These are phyloP conservation scores for Trichopoda pennipes DNA, from an alignment of 2,888 invertebrate species.

Conservation along the genomic window DNA sequence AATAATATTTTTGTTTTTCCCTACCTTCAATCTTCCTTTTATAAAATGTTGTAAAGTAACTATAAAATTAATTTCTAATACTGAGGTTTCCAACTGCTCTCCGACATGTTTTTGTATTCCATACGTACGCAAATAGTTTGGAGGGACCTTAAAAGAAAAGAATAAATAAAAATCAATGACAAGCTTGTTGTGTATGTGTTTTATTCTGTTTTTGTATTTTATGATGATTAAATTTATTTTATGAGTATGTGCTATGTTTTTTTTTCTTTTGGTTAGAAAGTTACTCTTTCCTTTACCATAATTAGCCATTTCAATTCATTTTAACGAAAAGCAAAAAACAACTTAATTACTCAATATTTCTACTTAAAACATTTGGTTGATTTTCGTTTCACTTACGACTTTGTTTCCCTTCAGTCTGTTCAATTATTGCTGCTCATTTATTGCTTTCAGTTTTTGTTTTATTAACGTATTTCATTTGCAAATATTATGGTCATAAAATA, in stretches of 20 bases:
- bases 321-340: too few relatives aligned
- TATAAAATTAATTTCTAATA: conserved; percentile 79
- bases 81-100: conserved; percentile 78
- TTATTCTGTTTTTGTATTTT: too few relatives aligned
- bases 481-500: conserved; percentile 57
- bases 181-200: too few relatives aligned
- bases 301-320: too few relatives aligned
- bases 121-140: conserved; percentile 75
- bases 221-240: too few relatives aligned
- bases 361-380: too few relatives aligned
- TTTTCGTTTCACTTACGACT: too few relatives aligned
- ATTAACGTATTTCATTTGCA: conserved; percentile 57
- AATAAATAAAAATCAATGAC: background rate
- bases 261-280: too few relatives aligned
- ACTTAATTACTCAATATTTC: too few relatives aligned
- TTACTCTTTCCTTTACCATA: too few relatives aligned
- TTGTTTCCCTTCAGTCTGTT: background rate
- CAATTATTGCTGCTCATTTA: conserved; percentile 7
- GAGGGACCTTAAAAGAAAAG: conserved; percentile 75
- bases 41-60: conserved; percentile 79
- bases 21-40: conserved; percentile 78
- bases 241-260: too few relatives aligned
- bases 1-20: background rate
- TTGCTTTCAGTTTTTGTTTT: conserved; percentile 25
- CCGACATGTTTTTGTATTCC: conserved; percentile 77